Conservation (phyloP, 2,888 invertebrate species). For the Sphaerophoria taeniata region DNA sequence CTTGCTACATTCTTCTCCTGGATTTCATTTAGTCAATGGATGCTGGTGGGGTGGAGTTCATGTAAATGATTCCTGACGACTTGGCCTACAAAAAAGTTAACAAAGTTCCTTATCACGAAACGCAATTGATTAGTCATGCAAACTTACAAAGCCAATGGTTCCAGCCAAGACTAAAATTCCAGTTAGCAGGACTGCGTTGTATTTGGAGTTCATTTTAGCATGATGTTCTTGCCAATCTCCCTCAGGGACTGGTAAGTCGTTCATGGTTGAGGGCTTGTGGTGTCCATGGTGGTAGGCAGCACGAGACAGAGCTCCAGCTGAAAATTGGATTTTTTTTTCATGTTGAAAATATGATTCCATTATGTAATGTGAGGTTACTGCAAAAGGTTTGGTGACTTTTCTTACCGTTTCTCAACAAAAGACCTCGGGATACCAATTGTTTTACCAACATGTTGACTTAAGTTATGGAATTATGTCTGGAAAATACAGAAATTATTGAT, state of each 20-base stretch:
- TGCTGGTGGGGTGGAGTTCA: constrained; percentile 87
- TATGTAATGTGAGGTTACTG: constrained; percentile 79
- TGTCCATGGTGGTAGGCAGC: constrained; percentile 79
- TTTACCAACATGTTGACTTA: constrained; percentile 80
- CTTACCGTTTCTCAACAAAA: constrained; percentile 80
- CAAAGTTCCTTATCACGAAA: constrained; percentile 43
- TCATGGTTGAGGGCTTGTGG: constrained; percentile 84
- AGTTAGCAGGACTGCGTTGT: constrained; percentile 86
- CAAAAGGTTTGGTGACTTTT: not conserved
- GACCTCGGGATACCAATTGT: constrained; percentile 77
- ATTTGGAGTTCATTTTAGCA: constrained; percentile 86
- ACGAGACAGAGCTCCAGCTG: constrained; percentile 80
- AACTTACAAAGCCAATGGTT: constrained; percentile 80
- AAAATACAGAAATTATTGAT: not conserved
- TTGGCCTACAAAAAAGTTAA: constrained; percentile 84
- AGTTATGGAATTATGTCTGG: constrained; percentile 35
- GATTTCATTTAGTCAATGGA: constrained; percentile 83
- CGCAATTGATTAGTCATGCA: not conserved
- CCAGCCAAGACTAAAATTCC: constrained; percentile 84
- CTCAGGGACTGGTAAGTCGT: constrained; percentile 90
- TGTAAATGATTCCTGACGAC: constrained; percentile 85
- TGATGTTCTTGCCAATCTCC: constrained; percentile 90
- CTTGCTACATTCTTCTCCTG: constrained; percentile 26
- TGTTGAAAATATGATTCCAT: constrained; percentile 58
- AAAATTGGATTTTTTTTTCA: constrained; percentile 5